A percentile compares a stretch with the other conserved stretches of the same genome.
These are phyloP conservation scores for Drosophila anomalata DNA, from an alignment of 2,888 invertebrate genomes.

Conservation along the genomic window DNA sequence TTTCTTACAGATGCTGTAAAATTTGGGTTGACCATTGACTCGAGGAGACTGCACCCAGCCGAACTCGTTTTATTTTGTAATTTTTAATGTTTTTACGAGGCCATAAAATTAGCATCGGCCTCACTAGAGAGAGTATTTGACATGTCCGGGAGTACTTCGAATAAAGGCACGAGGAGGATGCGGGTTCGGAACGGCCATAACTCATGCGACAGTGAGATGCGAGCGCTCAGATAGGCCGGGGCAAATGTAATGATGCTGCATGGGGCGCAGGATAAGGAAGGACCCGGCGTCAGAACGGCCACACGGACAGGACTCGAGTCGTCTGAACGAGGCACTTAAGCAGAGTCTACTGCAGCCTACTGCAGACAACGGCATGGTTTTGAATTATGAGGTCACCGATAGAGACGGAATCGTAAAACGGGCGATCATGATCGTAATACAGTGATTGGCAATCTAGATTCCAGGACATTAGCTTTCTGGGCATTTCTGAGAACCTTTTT, in stretches of 20 bases:
- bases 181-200: conserved; percentile 42
- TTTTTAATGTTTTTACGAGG: conserved; percentile 75
- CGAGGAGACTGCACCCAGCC: conserved; percentile 14
- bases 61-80: conserved; percentile 46
- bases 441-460: not conserved
- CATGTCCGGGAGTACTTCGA: conserved; percentile 20
- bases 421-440: not conserved
- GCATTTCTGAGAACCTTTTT: too few species aligned
- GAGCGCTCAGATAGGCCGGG: conserved; percentile 57
- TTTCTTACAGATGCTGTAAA: conserved; percentile 5
- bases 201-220: conserved; percentile 64
- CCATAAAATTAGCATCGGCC: conserved; percentile 63
- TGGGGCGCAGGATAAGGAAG: not conserved
- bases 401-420: conserved; percentile 9
- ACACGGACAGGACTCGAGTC: conserved; percentile 17
- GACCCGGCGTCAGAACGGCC: not conserved
- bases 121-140: conserved; percentile 3
- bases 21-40: conserved; percentile 12
- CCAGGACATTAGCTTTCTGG: not conserved
- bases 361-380: conserved; percentile 63
- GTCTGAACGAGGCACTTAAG: conserved; percentile 54
- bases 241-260: conserved; percentile 36
- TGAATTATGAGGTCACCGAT: conserved; percentile 63
- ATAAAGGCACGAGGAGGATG: not conserved
- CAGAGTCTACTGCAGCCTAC: conserved; percentile 50